A percentile compares a stretch with the other conserved stretches of the same genome.
Conservation (phyloP, 2,797 vertebrate species). For the Sciurus vulgaris region DNA sequence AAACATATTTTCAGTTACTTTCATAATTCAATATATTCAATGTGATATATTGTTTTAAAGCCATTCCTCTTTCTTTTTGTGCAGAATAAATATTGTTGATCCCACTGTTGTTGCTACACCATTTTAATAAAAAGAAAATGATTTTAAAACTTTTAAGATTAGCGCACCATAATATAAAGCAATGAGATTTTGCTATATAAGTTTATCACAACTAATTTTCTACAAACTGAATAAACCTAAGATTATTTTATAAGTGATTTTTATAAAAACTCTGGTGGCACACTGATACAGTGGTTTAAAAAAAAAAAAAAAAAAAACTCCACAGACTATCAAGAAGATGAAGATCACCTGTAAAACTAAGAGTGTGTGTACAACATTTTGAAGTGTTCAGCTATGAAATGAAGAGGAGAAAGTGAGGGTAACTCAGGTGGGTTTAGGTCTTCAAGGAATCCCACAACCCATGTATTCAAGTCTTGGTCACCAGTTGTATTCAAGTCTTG, state of each 20-base stretch:
- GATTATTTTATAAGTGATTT: background rate
- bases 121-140: background rate
- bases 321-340: background rate
- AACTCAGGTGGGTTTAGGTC: background rate
- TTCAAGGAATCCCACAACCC: background rate
- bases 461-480: background rate
- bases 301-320: background rate
- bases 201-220: slow-evolving; percentile 27
- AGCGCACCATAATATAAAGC: background rate
- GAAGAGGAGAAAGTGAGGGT: background rate
- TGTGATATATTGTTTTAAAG: background rate
- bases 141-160: slow-evolving; percentile 33
- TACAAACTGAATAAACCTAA: background rate
- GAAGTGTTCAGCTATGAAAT: background rate
- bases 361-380: background rate
- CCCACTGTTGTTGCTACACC: background rate
- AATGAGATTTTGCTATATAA: background rate
- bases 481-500: background rate
- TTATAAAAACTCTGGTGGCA: background rate
- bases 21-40: background rate
- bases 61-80: background rate
- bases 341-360: background rate
- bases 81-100: background rate
- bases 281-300: background rate
- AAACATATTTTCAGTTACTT: slow-evolving; percentile 31